Conservation (phyloP, 2,888 invertebrate genomes). For the Morinoia aosen region DNA sequence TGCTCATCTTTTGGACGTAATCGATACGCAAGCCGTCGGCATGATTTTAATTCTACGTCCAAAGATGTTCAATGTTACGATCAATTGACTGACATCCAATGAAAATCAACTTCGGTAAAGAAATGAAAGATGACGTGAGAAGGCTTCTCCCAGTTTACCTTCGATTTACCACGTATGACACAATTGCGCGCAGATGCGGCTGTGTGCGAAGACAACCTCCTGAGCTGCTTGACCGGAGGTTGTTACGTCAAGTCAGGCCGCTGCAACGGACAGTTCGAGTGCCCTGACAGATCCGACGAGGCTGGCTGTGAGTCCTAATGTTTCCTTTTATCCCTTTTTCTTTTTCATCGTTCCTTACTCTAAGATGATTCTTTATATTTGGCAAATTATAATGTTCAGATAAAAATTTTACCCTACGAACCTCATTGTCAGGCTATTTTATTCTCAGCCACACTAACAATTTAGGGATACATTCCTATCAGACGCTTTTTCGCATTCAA, state of each 20-base stretch:
- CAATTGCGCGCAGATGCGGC: slow-evolving; percentile 49
- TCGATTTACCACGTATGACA: no score
- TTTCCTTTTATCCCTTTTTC: not conserved
- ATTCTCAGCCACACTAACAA: not conserved
- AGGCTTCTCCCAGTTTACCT: not conserved
- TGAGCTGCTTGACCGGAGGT: slow-evolving; percentile 71
- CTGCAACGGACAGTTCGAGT: slow-evolving; percentile 74
- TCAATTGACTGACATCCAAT: not conserved
- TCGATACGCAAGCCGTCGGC: not conserved
- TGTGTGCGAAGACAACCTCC: slow-evolving; percentile 67
- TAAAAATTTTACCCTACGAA: not conserved
- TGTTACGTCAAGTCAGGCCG: slow-evolving; percentile 71
- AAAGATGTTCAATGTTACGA: not conserved
- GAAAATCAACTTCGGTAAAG: no score
- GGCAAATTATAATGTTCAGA: not conserved
- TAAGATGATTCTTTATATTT: not conserved
- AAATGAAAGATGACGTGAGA: no score
- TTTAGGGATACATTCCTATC: not conserved
- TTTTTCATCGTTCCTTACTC: not conserved
- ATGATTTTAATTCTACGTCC: not conserved
- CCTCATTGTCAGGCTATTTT: not conserved
- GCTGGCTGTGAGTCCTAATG: slow-evolving; percentile 70
- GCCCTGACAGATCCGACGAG: slow-evolving; percentile 72
- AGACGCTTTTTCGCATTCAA: not conserved
- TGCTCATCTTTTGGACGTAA: not conserved